phyloP scores from a whole-genome alignment of 2,113 vertebrate genomes.

The Ophthalmolycus amberensis region DNA sequence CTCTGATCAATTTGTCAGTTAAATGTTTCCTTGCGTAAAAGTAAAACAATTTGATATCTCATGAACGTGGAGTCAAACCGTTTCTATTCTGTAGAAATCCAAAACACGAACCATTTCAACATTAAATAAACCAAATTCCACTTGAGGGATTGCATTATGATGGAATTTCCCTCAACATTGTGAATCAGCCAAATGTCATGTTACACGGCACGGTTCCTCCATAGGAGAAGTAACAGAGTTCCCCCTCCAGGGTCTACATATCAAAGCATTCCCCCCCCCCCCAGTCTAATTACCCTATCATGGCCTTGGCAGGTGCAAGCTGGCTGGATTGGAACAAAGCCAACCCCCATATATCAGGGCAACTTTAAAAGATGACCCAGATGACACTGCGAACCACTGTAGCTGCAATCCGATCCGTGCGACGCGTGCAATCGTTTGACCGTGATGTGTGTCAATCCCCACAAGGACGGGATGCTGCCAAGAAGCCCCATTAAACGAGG shows the following conservation, averaged over 20 bases:
- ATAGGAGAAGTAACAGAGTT: not conserved
- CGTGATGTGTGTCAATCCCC: constrained; percentile 36
- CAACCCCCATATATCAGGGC: constrained; percentile 69
- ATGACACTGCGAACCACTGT: constrained; percentile 56
- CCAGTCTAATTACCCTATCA: constrained; percentile 60
- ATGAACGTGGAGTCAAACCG: not conserved
- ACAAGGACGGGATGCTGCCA: constrained; percentile 31
- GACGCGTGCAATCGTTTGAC: constrained; percentile 46
- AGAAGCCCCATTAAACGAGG: not conserved
- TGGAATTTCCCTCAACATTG: not conserved
- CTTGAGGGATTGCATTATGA: not conserved
- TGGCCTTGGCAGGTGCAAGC: constrained; percentile 64
- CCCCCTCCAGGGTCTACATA: constrained; percentile 33
- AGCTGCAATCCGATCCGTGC: constrained; percentile 58
- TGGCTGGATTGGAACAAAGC: constrained; percentile 67
- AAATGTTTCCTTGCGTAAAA: not conserved
- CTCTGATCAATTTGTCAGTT: not conserved
- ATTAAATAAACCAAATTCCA: not conserved
- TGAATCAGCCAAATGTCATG: constrained; percentile 15
- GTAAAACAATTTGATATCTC: not conserved
- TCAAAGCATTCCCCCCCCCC: constrained; percentile 57
- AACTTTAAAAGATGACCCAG: constrained; percentile 68
- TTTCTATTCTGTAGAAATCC: not conserved
- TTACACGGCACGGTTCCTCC: not conserved
- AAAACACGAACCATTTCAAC: not conserved